A percentile compares a stretch with the other conserved stretches of the same genome.
Evolutionary conservation across 1,140 invertebrate species (phyloP).

Genomic region (Cyclina sinensis): DNA sequence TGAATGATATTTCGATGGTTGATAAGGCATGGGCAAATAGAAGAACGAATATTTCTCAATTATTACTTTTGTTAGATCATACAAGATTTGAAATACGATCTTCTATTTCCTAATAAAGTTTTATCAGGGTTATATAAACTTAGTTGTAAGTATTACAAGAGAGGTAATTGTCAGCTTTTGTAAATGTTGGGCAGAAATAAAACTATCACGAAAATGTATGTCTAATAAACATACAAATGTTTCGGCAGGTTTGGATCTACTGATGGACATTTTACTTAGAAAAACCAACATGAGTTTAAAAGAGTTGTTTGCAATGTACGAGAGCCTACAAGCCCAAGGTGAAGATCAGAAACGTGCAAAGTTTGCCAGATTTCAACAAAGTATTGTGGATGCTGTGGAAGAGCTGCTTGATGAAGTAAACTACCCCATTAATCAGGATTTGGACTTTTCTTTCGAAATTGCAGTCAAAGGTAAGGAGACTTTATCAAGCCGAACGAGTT

Average conservation of each 20-base stretch:
- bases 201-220: background rate
- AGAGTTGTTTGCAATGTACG: constrained; percentile 8
- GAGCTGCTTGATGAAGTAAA: constrained; percentile 19
- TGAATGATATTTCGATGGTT: too few relatives aligned
- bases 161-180: too few relatives aligned
- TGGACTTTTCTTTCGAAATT: constrained; percentile 34
- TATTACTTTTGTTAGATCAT: too few relatives aligned
- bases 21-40: too few relatives aligned
- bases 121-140: too few relatives aligned
- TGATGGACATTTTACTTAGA: background rate
- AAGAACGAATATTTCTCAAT: too few relatives aligned
- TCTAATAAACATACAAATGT: background rate
- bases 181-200: background rate
- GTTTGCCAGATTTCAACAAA: constrained; percentile 29
- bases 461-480: constrained; percentile 16
- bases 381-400: constrained; percentile 33
- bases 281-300: background rate
- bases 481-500: too few relatives aligned
- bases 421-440: constrained; percentile 17
- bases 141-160: too few relatives aligned
- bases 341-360: background rate
- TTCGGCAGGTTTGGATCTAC: constrained; percentile 21
- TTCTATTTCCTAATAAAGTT: too few relatives aligned
- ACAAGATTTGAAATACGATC: too few relatives aligned
- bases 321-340: background rate